These are phyloP conservation scores for Hanleya hanleyi DNA, from an alignment of 2,888 invertebrate genomes.

Conservation along the genomic window DNA sequence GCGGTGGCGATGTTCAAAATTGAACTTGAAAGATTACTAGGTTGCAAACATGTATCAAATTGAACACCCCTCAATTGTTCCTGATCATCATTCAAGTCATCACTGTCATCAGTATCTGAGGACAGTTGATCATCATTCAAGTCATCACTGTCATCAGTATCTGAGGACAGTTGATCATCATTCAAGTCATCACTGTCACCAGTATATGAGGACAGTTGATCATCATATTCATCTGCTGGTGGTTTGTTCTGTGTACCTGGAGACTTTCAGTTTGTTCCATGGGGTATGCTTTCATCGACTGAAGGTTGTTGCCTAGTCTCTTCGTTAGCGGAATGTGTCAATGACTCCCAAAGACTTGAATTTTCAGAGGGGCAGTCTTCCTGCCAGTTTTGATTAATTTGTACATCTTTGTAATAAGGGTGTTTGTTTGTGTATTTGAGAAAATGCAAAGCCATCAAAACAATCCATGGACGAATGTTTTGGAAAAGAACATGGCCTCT, in stretches of 20 bases:
- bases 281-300: too few species aligned
- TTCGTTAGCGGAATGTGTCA: background rate
- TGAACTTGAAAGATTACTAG: slow-evolving; percentile 10
- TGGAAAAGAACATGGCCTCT: background rate
- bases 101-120: too few species aligned
- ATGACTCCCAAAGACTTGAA: background rate
- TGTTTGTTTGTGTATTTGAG: background rate
- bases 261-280: too few species aligned
- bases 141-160: too few species aligned
- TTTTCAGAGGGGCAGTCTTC: background rate
- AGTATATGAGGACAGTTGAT: too few species aligned
- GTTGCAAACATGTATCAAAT: slow-evolving; percentile 29
- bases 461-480: background rate
- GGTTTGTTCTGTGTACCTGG: too few species aligned
- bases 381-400: background rate
- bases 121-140: too few species aligned
- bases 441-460: background rate
- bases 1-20: slow-evolving; percentile 22
- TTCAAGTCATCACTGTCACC: too few species aligned
- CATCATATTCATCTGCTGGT: too few species aligned
- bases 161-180: too few species aligned
- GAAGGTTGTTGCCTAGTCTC: background rate
- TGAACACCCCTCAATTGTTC: too few species aligned
- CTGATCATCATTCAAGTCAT: too few species aligned
- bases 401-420: background rate